A percentile compares a stretch with the other conserved stretches of the same genome.
Conservation (phyloP, 2,113 vertebrate species). For the Campylomormyrus numenius region DNA sequence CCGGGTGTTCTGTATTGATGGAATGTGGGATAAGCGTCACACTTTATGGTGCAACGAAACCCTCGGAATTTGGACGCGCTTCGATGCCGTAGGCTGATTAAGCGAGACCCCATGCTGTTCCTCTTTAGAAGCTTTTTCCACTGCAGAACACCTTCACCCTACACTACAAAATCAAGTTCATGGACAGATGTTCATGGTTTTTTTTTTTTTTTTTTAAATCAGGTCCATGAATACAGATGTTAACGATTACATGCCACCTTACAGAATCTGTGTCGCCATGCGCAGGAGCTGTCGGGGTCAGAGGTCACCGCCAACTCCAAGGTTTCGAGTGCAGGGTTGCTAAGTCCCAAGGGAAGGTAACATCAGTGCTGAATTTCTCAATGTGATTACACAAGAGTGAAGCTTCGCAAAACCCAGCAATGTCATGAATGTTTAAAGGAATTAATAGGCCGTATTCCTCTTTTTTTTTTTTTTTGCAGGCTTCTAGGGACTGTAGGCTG, state of each 20-base stretch:
- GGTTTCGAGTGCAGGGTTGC: slow-evolving; percentile 11
- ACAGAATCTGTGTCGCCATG: slow-evolving; percentile 10
- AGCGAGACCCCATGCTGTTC: neutral
- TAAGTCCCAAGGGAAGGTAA: slow-evolving; percentile 3
- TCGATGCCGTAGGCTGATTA: neutral
- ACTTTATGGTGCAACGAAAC: neutral
- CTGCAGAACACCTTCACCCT: neutral
- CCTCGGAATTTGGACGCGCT: neutral
- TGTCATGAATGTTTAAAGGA: neutral
- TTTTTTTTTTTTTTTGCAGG: neutral
- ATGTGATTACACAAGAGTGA: neutral
- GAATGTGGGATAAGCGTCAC: neutral
- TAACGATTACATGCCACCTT: slow-evolving; percentile 18
- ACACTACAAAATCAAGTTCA: neutral
- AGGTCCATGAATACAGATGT: slow-evolving; percentile 8
- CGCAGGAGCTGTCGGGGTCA: neutral
- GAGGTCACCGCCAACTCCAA: neutral
- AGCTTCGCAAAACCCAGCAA: neutral
- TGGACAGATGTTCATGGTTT: neutral
- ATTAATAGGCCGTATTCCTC: neutral
- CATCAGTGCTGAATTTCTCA: neutral
- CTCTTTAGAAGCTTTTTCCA: neutral
- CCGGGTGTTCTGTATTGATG: neutral
- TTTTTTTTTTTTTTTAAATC: neutral
- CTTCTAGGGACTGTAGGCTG: neutral